Base-by-base conservation (phyloP, 2,113 vertebrate species). In the Cephalopholis sonnerati region DNA sequence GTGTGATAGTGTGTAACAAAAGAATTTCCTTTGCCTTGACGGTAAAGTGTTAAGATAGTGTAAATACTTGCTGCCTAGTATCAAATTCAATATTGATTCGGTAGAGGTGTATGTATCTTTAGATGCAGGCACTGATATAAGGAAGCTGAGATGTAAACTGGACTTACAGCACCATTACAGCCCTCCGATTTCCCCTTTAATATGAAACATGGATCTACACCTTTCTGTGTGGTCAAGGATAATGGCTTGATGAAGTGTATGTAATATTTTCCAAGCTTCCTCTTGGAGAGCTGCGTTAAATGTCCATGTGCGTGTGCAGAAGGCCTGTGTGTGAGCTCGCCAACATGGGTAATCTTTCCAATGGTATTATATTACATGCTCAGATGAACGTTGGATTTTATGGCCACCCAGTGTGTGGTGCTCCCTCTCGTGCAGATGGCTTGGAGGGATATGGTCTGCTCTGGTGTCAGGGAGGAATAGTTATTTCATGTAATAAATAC, bases 361-460 rank as follows among this genome's bases (percentile, higher is more conserved):
- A 74, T 79, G 41, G 58, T 90, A 62, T 90, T 93, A 92, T 87
- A 90, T 87, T 79, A 84, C 82, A 86, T 88, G 91, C 90, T 87
- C 79, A 88, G 83, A 74, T 93, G 86, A 81, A 85, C 58, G 87
- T 64, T 74, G 87, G 86, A 79, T 91, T 94, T 89, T 88, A 92
- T 91, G 84, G 91, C 79, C 86, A 86, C 69, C 70, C 77, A 44
- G 68, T 87, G 81, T 20, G 32, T 46, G 46, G 58, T 61, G 61
- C 78, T 86, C 64, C 62, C 55, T 84, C 80, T 61, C 53, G 67
- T 85, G 72, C 80, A 84, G 86, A 90, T 92, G 90, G 87, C 86
- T 88, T 72, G 48, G 17, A 89, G 91, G 65, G 79, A 88, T 89
- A 82, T 62, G 62, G 66, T 81, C 58, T 89, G 86, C 65, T 87